Evolutionary conservation across 2,797 vertebrate species (phyloP).

Genomic region (Poeciliopsis paucimaculata): DNA sequence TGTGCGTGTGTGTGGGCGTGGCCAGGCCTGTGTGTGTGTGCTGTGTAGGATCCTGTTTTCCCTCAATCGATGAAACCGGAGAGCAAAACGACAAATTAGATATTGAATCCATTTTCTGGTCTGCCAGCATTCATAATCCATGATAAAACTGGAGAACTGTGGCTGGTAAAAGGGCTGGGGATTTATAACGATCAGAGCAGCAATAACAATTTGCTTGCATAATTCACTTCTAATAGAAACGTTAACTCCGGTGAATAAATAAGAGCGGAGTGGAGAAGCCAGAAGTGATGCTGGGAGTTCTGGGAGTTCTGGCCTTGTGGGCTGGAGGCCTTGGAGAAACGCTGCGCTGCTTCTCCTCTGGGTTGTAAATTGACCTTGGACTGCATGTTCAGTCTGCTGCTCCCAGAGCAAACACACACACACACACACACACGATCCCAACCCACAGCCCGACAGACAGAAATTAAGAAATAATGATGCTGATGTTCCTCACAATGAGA

Average conservation of each 20-base stretch:
- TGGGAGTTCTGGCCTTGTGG: slow-evolving; percentile 40
- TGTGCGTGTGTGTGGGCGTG: too few species aligned
- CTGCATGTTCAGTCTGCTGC: not conserved
- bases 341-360: slow-evolving; percentile 28
- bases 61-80: slow-evolving; percentile 15
- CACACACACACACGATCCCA: not conserved
- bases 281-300: slow-evolving; percentile 46
- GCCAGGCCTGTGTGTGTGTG: too few species aligned
- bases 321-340: slow-evolving; percentile 8
- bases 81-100: slow-evolving; percentile 39
- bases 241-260: slow-evolving; percentile 53
- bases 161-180: slow-evolving; percentile 25
- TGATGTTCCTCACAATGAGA: not conserved
- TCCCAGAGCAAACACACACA: slow-evolving; percentile 5
- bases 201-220: slow-evolving; percentile 64
- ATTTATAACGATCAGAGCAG: slow-evolving; percentile 60
- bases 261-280: slow-evolving; percentile 56
- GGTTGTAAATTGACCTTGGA: slow-evolving; percentile 35
- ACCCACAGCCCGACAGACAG: not conserved
- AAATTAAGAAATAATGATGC: not conserved
- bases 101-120: slow-evolving; percentile 29
- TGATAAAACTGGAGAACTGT: slow-evolving; percentile 38
- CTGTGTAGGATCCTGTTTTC: not conserved
- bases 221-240: slow-evolving; percentile 57
- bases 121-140: slow-evolving; percentile 39